These are phyloP conservation scores for Acinonyx jubatus DNA, from an alignment of 2,113 vertebrate genomes.

Conservation along the genomic window DNA sequence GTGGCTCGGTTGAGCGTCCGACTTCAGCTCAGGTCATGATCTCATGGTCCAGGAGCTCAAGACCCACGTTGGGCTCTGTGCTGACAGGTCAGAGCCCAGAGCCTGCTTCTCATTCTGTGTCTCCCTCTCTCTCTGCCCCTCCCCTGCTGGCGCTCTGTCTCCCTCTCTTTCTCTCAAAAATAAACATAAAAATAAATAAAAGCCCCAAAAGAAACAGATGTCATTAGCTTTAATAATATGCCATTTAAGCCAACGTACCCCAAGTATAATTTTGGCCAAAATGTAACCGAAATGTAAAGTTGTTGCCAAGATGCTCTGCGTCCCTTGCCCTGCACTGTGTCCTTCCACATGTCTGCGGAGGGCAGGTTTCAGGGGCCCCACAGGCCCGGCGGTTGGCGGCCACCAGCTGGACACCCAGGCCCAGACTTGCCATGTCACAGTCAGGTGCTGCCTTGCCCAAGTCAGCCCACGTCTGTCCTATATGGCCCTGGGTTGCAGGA, in stretches of 20 bases:
- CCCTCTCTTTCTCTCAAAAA: no score
- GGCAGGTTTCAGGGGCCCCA: not conserved
- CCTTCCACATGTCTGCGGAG: not conserved
- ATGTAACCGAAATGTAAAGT: not conserved
- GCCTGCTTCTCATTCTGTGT: no score
- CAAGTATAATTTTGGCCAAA: not conserved
- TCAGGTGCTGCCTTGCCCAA: not conserved
- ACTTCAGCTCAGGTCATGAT: no score
- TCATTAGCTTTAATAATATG: not conserved
- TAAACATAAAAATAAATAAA: no score
- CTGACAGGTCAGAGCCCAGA: no score
- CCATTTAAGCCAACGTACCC: not conserved
- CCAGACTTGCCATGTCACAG: not conserved
- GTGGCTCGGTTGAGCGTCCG: no score
- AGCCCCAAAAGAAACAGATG: not conserved
- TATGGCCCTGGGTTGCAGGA: not conserved
- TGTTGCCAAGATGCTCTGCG: not conserved
- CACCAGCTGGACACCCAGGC: not conserved
- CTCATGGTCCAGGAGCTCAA: no score
- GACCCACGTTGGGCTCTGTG: no score
- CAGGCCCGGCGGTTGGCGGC: not conserved
- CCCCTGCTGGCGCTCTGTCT: no score
- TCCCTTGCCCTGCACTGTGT: no score
- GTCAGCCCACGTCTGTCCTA: not conserved
- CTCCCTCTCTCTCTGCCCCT: no score